Evolutionary conservation across 1,140 invertebrate genomes (phyloP), one percentile per base, ranked within the genome.

Genomic region (Psix sp.): DNA sequence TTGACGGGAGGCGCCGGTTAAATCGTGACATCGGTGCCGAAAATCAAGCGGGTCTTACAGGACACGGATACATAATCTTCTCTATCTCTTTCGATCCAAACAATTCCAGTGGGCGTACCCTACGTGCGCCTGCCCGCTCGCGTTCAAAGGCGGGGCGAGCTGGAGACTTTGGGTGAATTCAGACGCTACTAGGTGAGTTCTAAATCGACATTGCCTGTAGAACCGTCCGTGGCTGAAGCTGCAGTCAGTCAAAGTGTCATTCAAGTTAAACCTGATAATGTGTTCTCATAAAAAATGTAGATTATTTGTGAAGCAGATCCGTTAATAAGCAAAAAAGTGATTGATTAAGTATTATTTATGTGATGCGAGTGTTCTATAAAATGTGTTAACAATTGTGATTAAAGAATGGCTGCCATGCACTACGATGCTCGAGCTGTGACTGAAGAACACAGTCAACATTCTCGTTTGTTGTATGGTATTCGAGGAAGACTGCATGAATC

Each of bases 401-500:
- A 18, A 16, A 42, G 14, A 29, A 80, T 80, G 78, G 76, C 82
- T 56, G 81, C 81, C 45, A 84, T 85, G 84, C 84, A 84, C 68
- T 85, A 82, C 78, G 82, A 85, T 72, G 68, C 80, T 6, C 81
- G 79, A 59, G 71, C 81, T 16, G 63, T 79, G 11, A 46, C 75
- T 10, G 83, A 84, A 14, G 83, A 84, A n/a, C 72, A 79, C 42
- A 82, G 82, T 35, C 76, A 78, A 9, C 77, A 79, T 46, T 60
- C 68, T 1, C 56, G 73, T 35, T 78, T 83, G 7, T 21, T 77
- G 0, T 82, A 81, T 20, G 76, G 74, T 3, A 66, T 82, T 5
- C 78, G 79, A 2, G 70, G 77, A 9, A 79, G 71, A 49, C 42
- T 76, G 0, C 82, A 74, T 3, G 77, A 77, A 26, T 51, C 56